Evolutionary conservation across 1,140 invertebrate species (phyloP), one percentile per base, ranked within the genome.

Genomic region (Whitmania pigra): DNA sequence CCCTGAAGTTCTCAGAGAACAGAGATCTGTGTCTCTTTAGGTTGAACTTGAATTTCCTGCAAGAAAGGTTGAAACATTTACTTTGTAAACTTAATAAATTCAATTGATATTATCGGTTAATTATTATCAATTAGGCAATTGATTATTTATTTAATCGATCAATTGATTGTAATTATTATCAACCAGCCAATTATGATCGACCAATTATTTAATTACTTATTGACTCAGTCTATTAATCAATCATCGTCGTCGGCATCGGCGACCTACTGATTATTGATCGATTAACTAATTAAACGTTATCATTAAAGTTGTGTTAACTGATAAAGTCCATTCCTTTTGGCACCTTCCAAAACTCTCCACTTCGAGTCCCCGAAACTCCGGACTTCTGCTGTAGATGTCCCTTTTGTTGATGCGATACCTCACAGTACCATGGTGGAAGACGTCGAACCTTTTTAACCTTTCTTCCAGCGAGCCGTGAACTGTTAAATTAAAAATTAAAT

Each of bases 1-100:
- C 71, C 55, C 57, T 25, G 55, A 71, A 71, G 36, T 71, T 53
- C 13, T 25, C n/a, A 1, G 69, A n/a, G 22, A 70, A 49, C n/a
- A 70, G n/a, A 5, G 69, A 53, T 11, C 43, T 36, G n/a, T 53
- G 43, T 15, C 29, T 63, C 29, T 63, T 63, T 15, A 63, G 22
- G 22, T 63, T 31, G 11, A 63, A 20, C 29, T 63, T 63, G 11
- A 63, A 63, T 22, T 63, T 63, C 22, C 57, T 63, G 29, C 20
- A 57, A 2, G 20, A 57, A n/a, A n/a, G 9, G 25, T 57, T 57
- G 27, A 9, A 57, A 57, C 20, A 2, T 57, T 57, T 9, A 9
- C 54, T 57, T 5, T 57, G 20, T 9, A 4, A n/a, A 25, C 20
- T 57, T 57, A n/a, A n/a, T 4, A 25, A n/a, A 57, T n/a, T 5